Evolutionary conservation across 2,113 vertebrate genomes (phyloP).

Genomic region (Gulo gulo): DNA sequence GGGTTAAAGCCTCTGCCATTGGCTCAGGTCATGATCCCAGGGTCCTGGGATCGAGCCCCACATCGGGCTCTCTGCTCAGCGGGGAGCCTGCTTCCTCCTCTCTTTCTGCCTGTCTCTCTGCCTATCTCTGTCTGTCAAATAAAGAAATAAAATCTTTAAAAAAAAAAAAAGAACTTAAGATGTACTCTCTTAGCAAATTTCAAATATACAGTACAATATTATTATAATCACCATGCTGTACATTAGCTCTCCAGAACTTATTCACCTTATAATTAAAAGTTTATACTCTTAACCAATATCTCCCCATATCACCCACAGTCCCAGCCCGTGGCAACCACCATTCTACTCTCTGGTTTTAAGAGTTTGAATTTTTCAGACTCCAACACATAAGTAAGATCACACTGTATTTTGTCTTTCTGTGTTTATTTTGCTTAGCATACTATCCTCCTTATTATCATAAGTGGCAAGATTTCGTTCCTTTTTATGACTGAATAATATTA

Average conservation of each 20-base stretch:
- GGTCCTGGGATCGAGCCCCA: too few relatives aligned
- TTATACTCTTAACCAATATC: not conserved
- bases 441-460: not conserved
- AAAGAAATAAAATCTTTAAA: too few relatives aligned
- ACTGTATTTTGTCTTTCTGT: not conserved
- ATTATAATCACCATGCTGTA: not conserved
- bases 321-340: not conserved
- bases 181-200: not conserved
- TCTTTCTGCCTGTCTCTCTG: too few relatives aligned
- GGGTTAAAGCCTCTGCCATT: too few relatives aligned
- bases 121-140: too few relatives aligned
- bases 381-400: not conserved
- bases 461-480: not conserved
- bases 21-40: too few relatives aligned
- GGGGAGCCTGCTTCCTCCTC: too few relatives aligned
- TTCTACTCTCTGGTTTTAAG: not conserved
- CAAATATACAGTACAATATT: not conserved
- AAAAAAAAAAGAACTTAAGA: not conserved
- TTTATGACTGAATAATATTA: not conserved
- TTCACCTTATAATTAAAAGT: not conserved
- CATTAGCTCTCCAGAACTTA: not conserved
- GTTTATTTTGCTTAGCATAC: not conserved
- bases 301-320: not conserved
- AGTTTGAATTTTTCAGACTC: not conserved
- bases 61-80: too few relatives aligned